Percentiles rank a stretch among this genome's conserved stretches.
Conservation (phyloP, 53 echinoderm and acorn worm genomes). For the Echinometra lucunter region DNA sequence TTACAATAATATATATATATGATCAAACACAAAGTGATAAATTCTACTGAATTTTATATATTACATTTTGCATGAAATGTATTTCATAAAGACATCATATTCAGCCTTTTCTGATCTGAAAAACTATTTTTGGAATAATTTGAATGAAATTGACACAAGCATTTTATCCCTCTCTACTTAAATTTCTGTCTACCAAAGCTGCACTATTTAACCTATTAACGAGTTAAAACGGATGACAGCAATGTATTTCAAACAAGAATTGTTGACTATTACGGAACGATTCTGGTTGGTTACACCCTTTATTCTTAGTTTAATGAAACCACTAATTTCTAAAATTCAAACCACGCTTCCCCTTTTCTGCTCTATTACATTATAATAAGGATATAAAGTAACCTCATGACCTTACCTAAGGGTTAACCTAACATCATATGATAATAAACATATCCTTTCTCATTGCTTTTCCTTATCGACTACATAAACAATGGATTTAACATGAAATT, state of each 20-base stretch:
- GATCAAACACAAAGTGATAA: too few relatives aligned
- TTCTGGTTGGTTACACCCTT: too few relatives aligned
- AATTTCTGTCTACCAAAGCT: background rate
- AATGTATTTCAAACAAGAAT: background rate
- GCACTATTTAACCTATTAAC: background rate
- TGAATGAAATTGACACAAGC: background rate
- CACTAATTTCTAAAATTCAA: background rate
- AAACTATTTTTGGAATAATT: background rate
- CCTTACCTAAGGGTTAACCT: background rate
- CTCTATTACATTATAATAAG: background rate
- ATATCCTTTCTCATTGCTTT: background rate
- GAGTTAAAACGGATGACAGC: background rate
- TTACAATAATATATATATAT: too few relatives aligned
- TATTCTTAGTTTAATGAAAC: background rate
- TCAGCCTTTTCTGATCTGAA: background rate
- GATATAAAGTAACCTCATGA: background rate
- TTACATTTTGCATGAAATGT: too few relatives aligned
- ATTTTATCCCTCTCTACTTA: background rate
- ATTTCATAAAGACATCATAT: too few relatives aligned
- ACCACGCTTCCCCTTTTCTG: background rate
- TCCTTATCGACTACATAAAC: background rate
- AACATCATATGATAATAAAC: slow-evolving; percentile 1
- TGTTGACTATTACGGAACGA: background rate
- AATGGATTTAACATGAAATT: background rate
- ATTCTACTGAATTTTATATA: too few relatives aligned